These are phyloP conservation scores for Scomber scombrus DNA, from an alignment of 2,113 vertebrate genomes.

Conservation along the genomic window DNA sequence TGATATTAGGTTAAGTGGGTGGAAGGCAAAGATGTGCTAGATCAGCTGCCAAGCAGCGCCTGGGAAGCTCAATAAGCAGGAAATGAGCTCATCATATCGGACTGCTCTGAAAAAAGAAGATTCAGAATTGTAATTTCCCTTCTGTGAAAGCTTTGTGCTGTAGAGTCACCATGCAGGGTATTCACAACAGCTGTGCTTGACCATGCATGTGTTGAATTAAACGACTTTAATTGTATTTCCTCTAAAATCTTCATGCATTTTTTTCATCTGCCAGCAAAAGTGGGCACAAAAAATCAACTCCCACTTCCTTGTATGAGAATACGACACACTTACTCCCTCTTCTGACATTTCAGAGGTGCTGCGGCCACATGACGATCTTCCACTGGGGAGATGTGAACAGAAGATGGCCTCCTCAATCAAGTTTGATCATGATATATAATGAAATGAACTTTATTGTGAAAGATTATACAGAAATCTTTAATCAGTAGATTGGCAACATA, in stretches of 20 bases:
- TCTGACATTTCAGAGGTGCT: conserved; percentile 35
- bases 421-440: not conserved
- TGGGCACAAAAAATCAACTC: too few species aligned
- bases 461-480: conserved; percentile 2
- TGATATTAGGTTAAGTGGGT: conserved; percentile 68
- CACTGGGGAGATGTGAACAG: too few species aligned
- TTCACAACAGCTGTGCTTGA: not conserved
- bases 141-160: conserved; percentile 6
- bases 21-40: conserved; percentile 44
- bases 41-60: conserved; percentile 54
- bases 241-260: not conserved
- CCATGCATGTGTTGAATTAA: not conserved
- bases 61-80: conserved; percentile 58
- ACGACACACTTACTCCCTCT: conserved; percentile 42
- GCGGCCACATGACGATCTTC: not conserved
- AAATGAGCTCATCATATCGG: conserved; percentile 65
- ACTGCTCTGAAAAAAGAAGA: conserved; percentile 6
- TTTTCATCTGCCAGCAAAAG: not conserved
- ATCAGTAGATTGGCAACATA: conserved; percentile 30
- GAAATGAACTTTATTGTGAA: conserved; percentile 5
- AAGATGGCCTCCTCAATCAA: too few species aligned
- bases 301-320: too few species aligned
- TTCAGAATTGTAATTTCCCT: conserved; percentile 10
- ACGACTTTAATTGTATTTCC: not conserved
- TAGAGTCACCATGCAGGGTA: not conserved